Evolutionary conservation across 2,113 vertebrate genomes (phyloP), one percentile per base, ranked within the genome.

Genomic region (Turnix velox): DNA sequence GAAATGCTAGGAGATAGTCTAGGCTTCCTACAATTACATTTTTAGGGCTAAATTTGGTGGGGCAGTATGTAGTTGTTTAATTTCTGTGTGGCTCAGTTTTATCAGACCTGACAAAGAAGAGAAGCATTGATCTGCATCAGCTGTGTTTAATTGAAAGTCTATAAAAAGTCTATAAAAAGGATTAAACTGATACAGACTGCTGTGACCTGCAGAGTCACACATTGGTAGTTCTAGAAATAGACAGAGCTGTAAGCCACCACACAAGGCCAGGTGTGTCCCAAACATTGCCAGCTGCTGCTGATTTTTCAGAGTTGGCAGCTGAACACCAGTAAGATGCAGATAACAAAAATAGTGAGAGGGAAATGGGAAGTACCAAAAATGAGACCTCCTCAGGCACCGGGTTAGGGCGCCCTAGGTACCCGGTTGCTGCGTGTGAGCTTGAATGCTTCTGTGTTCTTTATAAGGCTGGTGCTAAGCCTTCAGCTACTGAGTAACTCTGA

Each of bases 61-160:
- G 9, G 12, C 57, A 82, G 31, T 31, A 87, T 31, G 17, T 4
- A 51, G 46, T 19, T 79, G 12, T 43, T 90, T 40, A 12, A 40
- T 74, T 92, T 78, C 25, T 8, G 1, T 65, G 22, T 52, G 31
- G 66, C 84, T 91, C 40, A 23, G 8, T 87, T 73, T 85, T 79
- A 62, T 8, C 15, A 65, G 51, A 48, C 18, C 48, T 89, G 40
- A 51, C 6, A 37, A 37, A 68, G 48, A 91, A 51, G 59, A 89
- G 74, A 94, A 40, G 10, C 43, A 68, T 84, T 87, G 81, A 81
- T 65, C 77, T 92, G 35, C 35, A 48, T 72, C 69, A 75, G 33
- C 58, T 84, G 15, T 31, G 23, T 68, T 84, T 79, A 67, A 79
- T 5, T 72, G 57, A 67, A 93, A 59, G 28, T 37, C 45, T 72